These are phyloP conservation scores for Sebastes fasciatus DNA, from an alignment of 2,113 vertebrate genomes.

Conservation along the genomic window DNA sequence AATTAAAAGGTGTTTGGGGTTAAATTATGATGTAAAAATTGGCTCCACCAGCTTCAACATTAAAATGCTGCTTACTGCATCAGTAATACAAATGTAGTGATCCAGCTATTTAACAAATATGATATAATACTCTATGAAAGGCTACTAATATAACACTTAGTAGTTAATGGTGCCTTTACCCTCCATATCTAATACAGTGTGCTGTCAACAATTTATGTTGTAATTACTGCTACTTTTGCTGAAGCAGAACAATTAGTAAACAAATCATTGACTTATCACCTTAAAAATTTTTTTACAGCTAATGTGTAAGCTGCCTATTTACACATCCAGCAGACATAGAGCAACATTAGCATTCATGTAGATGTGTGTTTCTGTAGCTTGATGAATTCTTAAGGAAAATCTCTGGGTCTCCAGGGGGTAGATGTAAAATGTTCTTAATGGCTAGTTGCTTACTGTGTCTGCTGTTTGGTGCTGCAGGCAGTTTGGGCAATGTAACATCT, in stretches of 20 bases:
- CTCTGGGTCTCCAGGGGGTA: no score
- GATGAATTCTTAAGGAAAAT: not conserved
- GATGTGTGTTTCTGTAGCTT: not conserved
- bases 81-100: no score
- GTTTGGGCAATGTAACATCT: no score
- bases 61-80: not conserved
- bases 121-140: no score
- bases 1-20: not conserved
- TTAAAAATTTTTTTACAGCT: not conserved
- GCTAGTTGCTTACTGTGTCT: no score
- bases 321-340: not conserved
- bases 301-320: not conserved
- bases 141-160: not conserved
- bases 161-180: not conserved
- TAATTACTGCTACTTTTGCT: not conserved
- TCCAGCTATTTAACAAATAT: no score
- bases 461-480: no score
- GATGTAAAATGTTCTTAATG: no score
- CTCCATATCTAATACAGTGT: not conserved
- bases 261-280: not conserved
- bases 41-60: not conserved
- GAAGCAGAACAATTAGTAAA: conserved; percentile 1
- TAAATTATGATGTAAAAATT: not conserved
- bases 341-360: not conserved
- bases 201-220: not conserved